Base-by-base conservation (phyloP, 2,113 vertebrate species). In the Mastomys natalensis region DNA sequence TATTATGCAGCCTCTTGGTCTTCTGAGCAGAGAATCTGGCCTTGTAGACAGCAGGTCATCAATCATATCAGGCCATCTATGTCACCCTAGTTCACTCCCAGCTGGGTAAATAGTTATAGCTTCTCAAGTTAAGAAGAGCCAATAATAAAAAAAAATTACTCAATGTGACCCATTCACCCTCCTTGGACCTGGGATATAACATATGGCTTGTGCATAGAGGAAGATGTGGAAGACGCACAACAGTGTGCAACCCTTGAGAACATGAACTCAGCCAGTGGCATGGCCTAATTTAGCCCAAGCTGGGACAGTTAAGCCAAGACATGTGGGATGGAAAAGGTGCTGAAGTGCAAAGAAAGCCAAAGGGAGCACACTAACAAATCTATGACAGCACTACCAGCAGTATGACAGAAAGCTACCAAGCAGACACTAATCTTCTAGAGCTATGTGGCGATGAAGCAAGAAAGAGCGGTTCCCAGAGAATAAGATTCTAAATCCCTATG, bases 261-360 rank as follows among this genome's bases (percentile, higher is more conserved):
- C 85, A 95, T 72, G 80, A 96, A 80, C 84, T 94, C 72, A 62
- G 94, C 64, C 51, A 72, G 85, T 51, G 64, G 76, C 74, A 90
- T 29, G 93, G 96, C 95, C 93, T 90, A 90, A 96, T 96, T 97
- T 96, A 97, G 97, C 91, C 93, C 53, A 90, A 85, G 91, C 70
- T 95, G 93, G 95, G 95, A 98, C 97, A 97, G 96, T 97, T 97
- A 97, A 97, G 97, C 94, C 95, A 96, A 97, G 80, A 85, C 97
- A 97, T 72, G 92, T 96, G 96, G 89, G 91, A 90, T 37, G 87
- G 87, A 91, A 93, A 95, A 82, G 68, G 96, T 89, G 91, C 58
- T 87, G 78, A 95, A 91, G 91, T 62, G 10, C n/a, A 80, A 4
- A 92, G 85, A 64, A 96, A 94, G 95, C 94, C 73, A 88, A 97